Base-by-base conservation (phyloP, 2,888 invertebrate species). In the Apomyelois bistriatella region DNA sequence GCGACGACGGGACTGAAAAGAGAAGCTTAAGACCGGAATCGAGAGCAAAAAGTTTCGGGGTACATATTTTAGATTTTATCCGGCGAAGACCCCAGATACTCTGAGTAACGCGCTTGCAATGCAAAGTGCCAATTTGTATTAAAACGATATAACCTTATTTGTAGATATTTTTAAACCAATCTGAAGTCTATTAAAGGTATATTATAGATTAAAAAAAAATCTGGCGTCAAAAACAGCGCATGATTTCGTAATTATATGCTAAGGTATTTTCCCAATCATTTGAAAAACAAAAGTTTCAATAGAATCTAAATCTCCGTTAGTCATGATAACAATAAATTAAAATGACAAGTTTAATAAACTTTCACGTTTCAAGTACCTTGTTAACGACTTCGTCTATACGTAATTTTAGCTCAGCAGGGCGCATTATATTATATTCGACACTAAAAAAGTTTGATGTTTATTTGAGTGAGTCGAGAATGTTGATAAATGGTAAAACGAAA, bases 41-140 rank as follows among this genome's bases (percentile, higher is more conserved):
- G 16, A 12, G 49, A 48, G 48, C 37, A 37, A 42, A 42, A 51
- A 32, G 30, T 51, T 42, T 42, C 28, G 42, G 36, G 51, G 51
- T 41, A 50, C 41, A 50, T 49, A 50, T 50, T 50, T 40, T 50
- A 50, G 49, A 50, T 40, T 40, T 48, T 48, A 37, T 48, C 48
- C 15, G 9, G 32, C 15, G 16, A 15, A 32, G n/a, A 46, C n/a
- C 30, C 43, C n/a, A 43, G 16, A 46, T 32, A 46, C 32, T 35
- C 10, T 32, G 32, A 46, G 15, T 32, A 46, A 15, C 46, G 15
- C 15, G 32, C 35, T 46, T 16, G 46, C 32, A 32, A 46, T 46
- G 46, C 32, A 16, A 46, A 46, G 16, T 46, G 32, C 15, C 32
- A 13, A 46, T 28, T 46, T 32, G 46, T 46, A 32, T 46, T 16